Conservation (phyloP, 2,888 invertebrate species). For the Patella pellucida region DNA sequence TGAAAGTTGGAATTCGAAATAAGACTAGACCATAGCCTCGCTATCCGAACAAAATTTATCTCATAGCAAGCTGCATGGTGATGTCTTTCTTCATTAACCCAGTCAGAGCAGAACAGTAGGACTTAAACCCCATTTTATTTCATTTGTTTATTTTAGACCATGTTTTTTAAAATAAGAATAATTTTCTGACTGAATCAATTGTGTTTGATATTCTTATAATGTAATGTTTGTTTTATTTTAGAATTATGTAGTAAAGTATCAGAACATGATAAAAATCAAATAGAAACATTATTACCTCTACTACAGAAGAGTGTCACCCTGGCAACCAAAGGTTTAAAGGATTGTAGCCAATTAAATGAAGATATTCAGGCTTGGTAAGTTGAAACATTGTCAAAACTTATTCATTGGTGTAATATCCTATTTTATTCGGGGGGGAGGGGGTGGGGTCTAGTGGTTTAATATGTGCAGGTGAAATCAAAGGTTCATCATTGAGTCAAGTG, state of each 20-base stretch:
- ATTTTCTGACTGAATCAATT: background rate
- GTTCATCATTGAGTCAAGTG: too few species aligned
- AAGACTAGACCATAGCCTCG: too few species aligned
- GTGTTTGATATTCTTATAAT: background rate
- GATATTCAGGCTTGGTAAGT: conserved; percentile 51
- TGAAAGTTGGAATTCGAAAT: too few species aligned
- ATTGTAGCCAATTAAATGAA: conserved; percentile 49
- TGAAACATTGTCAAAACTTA: conserved; percentile 4
- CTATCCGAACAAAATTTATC: too few species aligned
- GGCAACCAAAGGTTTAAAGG: conserved; percentile 42
- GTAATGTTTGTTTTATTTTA: conserved; percentile 25
- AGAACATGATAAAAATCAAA: conserved; percentile 47
- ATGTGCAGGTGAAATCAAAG: too few species aligned
- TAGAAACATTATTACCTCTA: conserved; percentile 47
- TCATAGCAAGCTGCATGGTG: too few species aligned
- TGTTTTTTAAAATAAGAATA: background rate
- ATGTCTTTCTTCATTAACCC: background rate
- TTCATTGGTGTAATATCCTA: background rate
- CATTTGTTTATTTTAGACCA: too few species aligned
- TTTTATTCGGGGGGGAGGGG: too few species aligned
- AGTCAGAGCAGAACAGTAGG: too few species aligned
- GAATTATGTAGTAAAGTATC: conserved; percentile 48
- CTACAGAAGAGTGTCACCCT: conserved; percentile 49
- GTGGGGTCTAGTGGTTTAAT: too few species aligned
- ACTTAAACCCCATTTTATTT: too few species aligned